These are phyloP conservation scores for Copidosoma floridanum DNA, from an alignment of 1,140 invertebrate genomes.

Conservation along the genomic window DNA sequence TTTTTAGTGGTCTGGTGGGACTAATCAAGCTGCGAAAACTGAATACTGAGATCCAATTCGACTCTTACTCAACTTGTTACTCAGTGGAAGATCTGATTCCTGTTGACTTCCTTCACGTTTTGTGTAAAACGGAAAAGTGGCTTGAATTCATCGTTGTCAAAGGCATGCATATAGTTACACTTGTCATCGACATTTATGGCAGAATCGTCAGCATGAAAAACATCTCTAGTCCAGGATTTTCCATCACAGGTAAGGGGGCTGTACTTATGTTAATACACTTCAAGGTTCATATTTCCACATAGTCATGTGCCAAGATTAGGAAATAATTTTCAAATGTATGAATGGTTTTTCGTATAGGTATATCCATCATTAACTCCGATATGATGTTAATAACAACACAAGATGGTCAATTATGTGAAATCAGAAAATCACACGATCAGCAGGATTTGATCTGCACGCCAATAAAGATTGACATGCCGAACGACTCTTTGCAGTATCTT, in stretches of 20 bases:
- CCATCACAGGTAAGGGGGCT: constrained; percentile 37
- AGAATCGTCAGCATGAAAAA: constrained; percentile 24
- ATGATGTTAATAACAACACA: constrained; percentile 41
- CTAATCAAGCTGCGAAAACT: constrained; percentile 29
- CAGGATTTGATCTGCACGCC: constrained; percentile 20
- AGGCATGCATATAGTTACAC: constrained; percentile 32
- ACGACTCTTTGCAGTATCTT: constrained; percentile 39
- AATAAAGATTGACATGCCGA: constrained; percentile 34
- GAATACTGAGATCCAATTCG: constrained; percentile 23
- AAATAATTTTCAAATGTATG: not conserved
- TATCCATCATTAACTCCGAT: constrained; percentile 28
- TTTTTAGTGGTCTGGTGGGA: constrained; percentile 41
- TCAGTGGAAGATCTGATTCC: constrained; percentile 37
- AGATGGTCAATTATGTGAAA: constrained; percentile 35
- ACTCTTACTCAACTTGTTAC: constrained; percentile 28
- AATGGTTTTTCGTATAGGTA: constrained; percentile 33
- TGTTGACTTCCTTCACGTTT: constrained; percentile 32
- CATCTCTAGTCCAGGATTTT: constrained; percentile 32
- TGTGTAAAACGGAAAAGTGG: constrained; percentile 22
- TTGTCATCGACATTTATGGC: constrained; percentile 29
- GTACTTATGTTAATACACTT: too few relatives aligned
- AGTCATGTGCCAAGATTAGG: too few relatives aligned
- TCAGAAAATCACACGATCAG: constrained; percentile 19
- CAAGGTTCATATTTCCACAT: too few relatives aligned
- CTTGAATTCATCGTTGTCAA: constrained; percentile 37